Evolutionary conservation across 2,113 vertebrate species (phyloP).

Genomic region (Bombycilla garrulus): DNA sequence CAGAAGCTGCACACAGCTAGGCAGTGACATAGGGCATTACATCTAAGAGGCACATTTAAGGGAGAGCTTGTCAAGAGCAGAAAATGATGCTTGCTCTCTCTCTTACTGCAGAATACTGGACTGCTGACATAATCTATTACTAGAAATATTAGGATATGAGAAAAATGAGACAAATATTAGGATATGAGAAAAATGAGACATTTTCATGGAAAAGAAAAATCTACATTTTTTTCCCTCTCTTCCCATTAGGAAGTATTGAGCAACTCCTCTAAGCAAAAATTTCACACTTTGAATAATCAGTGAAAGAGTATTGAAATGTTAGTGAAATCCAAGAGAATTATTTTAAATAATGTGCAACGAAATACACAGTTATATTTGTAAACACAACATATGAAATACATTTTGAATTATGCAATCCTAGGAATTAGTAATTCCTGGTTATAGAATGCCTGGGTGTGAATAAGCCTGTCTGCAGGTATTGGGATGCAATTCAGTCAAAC

Average conservation of each 20-base stretch:
- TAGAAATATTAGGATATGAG: background rate
- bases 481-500: background rate
- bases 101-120: background rate
- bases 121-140: slow-evolving; percentile 7
- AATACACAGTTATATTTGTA: background rate
- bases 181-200: background rate
- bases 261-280: background rate
- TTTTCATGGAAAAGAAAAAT: background rate
- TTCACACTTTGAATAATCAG: background rate
- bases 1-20: slow-evolving; percentile 55
- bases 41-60: slow-evolving; percentile 55
- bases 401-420: background rate
- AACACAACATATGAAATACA: fast-evolving
- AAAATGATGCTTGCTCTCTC: slow-evolving; percentile 36
- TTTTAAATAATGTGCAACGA: background rate
- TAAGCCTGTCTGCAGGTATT: background rate
- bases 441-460: background rate
- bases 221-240: background rate
- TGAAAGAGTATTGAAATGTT: background rate
- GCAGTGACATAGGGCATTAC: slow-evolving; percentile 56
- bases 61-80: slow-evolving; percentile 55
- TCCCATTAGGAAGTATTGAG: background rate
- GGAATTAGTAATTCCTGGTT: background rate
- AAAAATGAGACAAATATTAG: slow-evolving; percentile 1
- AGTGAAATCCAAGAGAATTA: background rate